These are phyloP conservation scores for Sceliomorpha sp. DNA, from an alignment of 2,888 invertebrate genomes.

Conservation along the genomic window DNA sequence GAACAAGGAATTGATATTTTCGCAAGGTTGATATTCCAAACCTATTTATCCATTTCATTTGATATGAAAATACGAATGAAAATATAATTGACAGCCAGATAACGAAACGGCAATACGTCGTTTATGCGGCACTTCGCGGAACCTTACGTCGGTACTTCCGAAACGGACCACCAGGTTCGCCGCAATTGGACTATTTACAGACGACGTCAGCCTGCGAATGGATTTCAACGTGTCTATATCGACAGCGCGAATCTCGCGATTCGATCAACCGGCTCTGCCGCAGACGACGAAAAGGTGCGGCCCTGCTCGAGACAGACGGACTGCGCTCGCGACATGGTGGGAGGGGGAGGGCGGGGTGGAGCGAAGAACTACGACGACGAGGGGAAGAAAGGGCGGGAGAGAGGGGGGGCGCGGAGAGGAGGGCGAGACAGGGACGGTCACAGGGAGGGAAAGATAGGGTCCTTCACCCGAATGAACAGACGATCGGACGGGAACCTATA, in stretches of 20 bases:
- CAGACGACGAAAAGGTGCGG: slow-evolving; percentile 41
- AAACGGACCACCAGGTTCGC: too few species aligned
- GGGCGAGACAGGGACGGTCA: slow-evolving; percentile 41
- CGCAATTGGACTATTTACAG: too few species aligned
- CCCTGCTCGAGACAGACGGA: slow-evolving; percentile 43
- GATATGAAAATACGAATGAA: too few species aligned
- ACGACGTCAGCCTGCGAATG: too few species aligned
- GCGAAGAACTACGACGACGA: slow-evolving; percentile 49
- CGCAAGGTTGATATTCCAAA: too few species aligned
- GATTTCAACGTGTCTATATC: too few species aligned
- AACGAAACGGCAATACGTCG: too few species aligned
- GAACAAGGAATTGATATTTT: too few species aligned
- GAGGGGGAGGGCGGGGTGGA: slow-evolving; percentile 26
- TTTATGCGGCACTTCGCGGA: too few species aligned
- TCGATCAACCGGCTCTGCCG: slow-evolving; percentile 8
- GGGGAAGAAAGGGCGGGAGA: slow-evolving; percentile 45
- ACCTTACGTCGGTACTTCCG: too few species aligned
- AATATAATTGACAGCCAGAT: too few species aligned
- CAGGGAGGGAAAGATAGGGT: slow-evolving; percentile 62
- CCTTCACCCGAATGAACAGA: slow-evolving; percentile 64
- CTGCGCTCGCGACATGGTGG: slow-evolving; percentile 17
- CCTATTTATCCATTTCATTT: too few species aligned
- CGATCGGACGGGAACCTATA: slow-evolving; percentile 59
- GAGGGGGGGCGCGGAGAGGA: slow-evolving; percentile 28
- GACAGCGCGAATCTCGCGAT: slow-evolving; percentile 32